Conservation (phyloP, 64 coral and sea anemone species). For the Porites lutea region DNA sequence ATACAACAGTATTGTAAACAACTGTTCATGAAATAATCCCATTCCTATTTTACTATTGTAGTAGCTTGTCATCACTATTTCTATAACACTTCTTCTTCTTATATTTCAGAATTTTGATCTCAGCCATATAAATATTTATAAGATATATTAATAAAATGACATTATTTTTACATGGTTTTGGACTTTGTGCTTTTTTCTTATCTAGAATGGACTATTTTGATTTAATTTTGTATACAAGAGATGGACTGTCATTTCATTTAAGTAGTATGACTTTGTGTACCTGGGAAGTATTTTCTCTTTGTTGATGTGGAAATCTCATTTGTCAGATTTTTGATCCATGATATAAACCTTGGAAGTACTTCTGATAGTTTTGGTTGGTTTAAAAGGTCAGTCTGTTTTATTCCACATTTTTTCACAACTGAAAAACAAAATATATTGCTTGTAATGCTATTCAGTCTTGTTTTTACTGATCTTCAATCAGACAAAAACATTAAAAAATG, state of each 20-base stretch:
- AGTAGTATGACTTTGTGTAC: not conserved
- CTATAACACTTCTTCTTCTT: too few species aligned
- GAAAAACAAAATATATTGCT: not conserved
- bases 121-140: too few species aligned
- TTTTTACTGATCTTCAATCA: not conserved
- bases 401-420: conserved; percentile 36
- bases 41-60: too few species aligned
- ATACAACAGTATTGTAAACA: not conserved
- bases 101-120: too few species aligned
- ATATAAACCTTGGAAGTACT: conserved; percentile 15
- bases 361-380: conserved; percentile 11
- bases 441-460: not conserved
- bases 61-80: too few species aligned
- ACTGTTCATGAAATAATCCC: too few species aligned
- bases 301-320: not conserved
- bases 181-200: too few species aligned
- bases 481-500: not conserved
- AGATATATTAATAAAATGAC: too few species aligned
- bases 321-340: conserved; percentile 9
- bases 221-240: too few species aligned
- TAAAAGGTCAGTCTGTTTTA: not conserved
- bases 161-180: too few species aligned
- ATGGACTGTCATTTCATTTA: too few species aligned
- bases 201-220: too few species aligned
- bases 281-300: conserved; percentile 8